phyloP scores from a whole-genome alignment of 2,113 vertebrate species.

The Halichoeres trimaculatus region DNA sequence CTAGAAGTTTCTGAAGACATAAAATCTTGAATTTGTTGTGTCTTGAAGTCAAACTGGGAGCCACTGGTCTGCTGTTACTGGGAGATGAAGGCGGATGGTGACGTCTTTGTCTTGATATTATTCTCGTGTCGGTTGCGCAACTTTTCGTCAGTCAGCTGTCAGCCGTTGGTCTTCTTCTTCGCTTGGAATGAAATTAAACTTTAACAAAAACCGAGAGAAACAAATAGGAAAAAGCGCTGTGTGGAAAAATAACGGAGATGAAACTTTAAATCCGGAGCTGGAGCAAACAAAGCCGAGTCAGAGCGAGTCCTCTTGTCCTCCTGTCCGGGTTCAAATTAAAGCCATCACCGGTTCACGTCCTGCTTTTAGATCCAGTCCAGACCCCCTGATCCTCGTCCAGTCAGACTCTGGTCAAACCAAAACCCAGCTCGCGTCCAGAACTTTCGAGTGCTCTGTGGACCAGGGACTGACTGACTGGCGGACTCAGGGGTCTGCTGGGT shows the following conservation, averaged over 20 bases:
- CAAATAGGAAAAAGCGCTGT: no score
- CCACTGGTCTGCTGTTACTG: slow-evolving; percentile 8
- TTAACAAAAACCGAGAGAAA: not conserved
- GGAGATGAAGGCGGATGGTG: slow-evolving; percentile 39
- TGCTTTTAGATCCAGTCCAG: not conserved
- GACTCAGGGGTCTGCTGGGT: slow-evolving; percentile 30
- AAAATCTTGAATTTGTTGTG: not conserved
- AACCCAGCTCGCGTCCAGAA: slow-evolving; percentile 7
- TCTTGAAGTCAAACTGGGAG: not conserved
- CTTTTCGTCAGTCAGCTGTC: slow-evolving; percentile 57
- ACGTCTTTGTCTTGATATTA: slow-evolving; percentile 47
- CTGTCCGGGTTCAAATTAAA: accelerated
- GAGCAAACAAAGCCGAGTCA: slow-evolving; percentile 34
- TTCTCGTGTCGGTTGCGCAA: slow-evolving; percentile 61
- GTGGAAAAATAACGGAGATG: not conserved
- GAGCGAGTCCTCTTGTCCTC: not conserved
- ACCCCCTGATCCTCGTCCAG: not conserved
- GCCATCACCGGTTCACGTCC: not conserved
- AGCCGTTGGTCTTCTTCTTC: not conserved
- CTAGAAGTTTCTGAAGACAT: not conserved
- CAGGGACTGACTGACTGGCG: not conserved
- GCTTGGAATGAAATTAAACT: not conserved
- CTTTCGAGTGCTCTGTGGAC: slow-evolving; percentile 22
- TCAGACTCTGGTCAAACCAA: not conserved
- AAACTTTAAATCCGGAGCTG: slow-evolving; percentile 16